Percentiles rank a stretch among this genome's conserved stretches.
Conservation (phyloP, 2,113 vertebrate genomes). For the Pelecanoides urinatrix region DNA sequence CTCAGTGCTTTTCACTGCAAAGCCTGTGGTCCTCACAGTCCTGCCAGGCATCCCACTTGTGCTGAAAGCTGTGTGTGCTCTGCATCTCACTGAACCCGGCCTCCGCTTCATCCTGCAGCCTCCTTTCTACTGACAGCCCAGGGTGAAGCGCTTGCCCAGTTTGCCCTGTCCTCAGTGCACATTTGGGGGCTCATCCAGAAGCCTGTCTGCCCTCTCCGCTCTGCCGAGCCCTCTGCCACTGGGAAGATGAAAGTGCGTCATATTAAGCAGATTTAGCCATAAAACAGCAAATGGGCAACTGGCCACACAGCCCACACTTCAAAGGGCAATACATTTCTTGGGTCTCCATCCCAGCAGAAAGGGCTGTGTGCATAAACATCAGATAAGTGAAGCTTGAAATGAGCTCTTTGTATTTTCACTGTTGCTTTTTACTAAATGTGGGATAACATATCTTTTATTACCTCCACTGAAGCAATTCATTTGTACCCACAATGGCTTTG, state of each 20-base stretch:
- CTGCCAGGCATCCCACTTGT: neutral
- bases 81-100: neutral
- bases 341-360: neutral
- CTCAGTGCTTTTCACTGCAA: neutral
- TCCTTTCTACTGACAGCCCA: neutral
- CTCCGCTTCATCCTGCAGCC: neutral
- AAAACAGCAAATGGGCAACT: neutral
- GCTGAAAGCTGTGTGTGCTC: neutral
- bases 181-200: neutral
- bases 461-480: constrained; percentile 15
- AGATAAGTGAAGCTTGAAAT: constrained; percentile 21
- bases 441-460: constrained; percentile 38
- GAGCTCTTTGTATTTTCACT: constrained; percentile 24
- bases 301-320: neutral
- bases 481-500: neutral
- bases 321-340: neutral
- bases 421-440: constrained; percentile 53
- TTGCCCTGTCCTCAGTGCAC: neutral
- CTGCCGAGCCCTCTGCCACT: neutral
- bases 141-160: fast-evolving
- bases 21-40: neutral
- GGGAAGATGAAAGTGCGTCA: neutral
- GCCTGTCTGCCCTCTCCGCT: neutral
- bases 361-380: neutral
- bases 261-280: neutral